Percentiles rank a stretch among this genome's conserved stretches.
Conservation (phyloP, 2,113 vertebrate species). For the Hyperopisus bebe region DNA sequence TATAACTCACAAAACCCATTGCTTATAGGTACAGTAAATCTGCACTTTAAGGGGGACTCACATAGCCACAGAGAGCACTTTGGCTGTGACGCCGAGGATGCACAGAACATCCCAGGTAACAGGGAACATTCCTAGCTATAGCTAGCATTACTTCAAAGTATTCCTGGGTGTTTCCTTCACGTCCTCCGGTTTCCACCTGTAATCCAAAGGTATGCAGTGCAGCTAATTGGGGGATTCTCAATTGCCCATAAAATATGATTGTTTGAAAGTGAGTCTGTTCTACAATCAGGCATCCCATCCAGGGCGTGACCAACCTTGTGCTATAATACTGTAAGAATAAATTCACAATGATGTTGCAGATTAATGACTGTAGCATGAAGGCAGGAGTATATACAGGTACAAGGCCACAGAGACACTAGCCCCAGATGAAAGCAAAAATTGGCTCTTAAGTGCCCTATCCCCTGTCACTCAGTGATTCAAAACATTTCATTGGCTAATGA, state of each 20-base stretch:
- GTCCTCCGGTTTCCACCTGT: neutral
- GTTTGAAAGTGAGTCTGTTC: neutral
- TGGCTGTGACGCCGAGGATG: neutral
- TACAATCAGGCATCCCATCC: neutral
- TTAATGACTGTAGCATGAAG: neutral
- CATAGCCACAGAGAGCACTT: neutral
- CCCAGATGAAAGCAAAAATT: neutral
- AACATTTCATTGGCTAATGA: neutral
- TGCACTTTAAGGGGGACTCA: neutral
- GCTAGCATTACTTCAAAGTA: neutral
- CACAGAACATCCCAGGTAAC: neutral
- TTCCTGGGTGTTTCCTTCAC: neutral
- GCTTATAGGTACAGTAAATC: constrained; percentile 18
- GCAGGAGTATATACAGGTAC: neutral
- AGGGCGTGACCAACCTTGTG: neutral
- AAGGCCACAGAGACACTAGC: neutral
- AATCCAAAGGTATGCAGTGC: neutral
- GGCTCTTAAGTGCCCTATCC: no score
- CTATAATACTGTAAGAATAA: neutral
- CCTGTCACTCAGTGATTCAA: neutral
- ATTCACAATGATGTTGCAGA: neutral
- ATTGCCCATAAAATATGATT: neutral
- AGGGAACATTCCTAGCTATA: neutral
- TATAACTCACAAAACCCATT: constrained; percentile 1
- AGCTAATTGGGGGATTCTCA: neutral